Evolutionary conservation across 2,113 vertebrate genomes (phyloP).

Genomic region (Neomonachus schauinslandi): DNA sequence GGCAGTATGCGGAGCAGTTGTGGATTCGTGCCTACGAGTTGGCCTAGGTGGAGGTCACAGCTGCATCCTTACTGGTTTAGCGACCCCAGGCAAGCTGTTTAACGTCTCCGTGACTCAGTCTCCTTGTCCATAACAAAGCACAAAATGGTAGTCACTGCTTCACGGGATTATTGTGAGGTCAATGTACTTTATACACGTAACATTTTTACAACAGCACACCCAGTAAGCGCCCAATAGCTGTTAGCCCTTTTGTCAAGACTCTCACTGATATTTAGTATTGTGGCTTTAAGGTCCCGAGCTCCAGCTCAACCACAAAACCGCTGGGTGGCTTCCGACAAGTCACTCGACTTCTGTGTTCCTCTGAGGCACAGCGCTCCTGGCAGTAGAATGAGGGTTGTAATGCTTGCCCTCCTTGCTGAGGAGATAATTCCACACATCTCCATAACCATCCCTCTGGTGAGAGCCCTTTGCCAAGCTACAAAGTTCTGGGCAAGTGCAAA

Average conservation of each 20-base stretch:
- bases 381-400: neutral
- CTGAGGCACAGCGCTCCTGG: neutral
- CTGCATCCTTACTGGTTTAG: neutral
- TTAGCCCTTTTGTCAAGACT: neutral
- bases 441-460: neutral
- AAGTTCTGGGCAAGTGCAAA: neutral
- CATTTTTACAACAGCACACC: neutral
- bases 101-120: neutral
- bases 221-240: neutral
- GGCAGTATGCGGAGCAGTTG: too few species aligned
- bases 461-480: neutral
- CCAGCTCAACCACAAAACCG: neutral
- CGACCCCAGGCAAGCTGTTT: too few species aligned
- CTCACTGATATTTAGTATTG: neutral
- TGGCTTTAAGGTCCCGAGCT: neutral
- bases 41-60: too few species aligned
- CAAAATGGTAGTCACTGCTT: constrained; percentile 4
- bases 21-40: accelerated
- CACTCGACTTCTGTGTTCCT: neutral
- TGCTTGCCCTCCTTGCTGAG: accelerated
- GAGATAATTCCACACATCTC: neutral
- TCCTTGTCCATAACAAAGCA: neutral
- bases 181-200: neutral
- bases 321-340: neutral
- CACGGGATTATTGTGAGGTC: constrained; percentile 40